Base-by-base conservation (phyloP, 2,888 invertebrate species). In the Byasa hedistus region DNA sequence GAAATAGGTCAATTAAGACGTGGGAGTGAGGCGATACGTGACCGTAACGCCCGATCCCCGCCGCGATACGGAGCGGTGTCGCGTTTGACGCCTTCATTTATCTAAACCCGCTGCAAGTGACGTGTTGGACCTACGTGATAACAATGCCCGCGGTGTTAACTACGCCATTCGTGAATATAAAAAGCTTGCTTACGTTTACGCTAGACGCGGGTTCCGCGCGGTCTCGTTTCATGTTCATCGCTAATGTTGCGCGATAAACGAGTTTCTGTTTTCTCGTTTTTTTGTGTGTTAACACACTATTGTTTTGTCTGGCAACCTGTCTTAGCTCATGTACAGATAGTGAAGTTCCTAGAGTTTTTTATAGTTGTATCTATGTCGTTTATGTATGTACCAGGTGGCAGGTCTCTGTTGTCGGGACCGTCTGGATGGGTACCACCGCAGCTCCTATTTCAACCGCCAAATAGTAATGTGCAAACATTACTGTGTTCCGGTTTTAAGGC, bases 1-100 rank as follows among this genome's bases (percentile, higher is more conserved):
- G 87, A 90, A 91, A 89, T 89, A 81, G 91, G 89, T 90, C 91
- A 89, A 91, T 91, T 91, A 91, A 87, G 89, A 89, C 90, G 91
- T 90, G 90, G 90, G 90, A 89, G 91, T 88, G 90, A 75, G 80
- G 74, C 72, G 78, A 78, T 79, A 87, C 91, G 90, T 91, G 91
- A 91, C 89, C 87, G 89, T 87, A 84, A 87, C 90, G 88, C 87
- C 81, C 77, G 89, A 89, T 89, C 81, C 68, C 72, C 68, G 73
- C 65, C 70, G 70, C 72, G 86, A 89, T 87, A 86, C 70, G 75
- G 73, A 72, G 75, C 81, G 76, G 86, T 85, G 87, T 81, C 79
- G 81, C 80, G 82, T 87, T 91, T 90, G 87, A 90, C 89, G 87
- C 89, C 85, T 87, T 80, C 80, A 79, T 82, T 75, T 78, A 74